Percentiles rank a stretch among this genome's conserved stretches.
Evolutionary conservation across 2,113 vertebrate species (phyloP).

Genomic region (Pholis gunnellus): DNA sequence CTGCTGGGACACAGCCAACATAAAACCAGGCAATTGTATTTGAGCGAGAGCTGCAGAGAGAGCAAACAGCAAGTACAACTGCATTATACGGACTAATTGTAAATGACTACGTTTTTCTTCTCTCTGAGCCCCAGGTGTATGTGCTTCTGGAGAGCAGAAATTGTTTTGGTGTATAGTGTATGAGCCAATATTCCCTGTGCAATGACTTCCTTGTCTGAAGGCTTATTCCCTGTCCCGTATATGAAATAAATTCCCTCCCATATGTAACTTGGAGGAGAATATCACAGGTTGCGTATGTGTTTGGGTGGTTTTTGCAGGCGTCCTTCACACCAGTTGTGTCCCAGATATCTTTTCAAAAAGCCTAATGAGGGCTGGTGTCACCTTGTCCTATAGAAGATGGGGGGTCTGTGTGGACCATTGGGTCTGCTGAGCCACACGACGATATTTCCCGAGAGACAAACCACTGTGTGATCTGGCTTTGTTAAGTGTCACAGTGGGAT

Average conservation of each 20-base stretch:
- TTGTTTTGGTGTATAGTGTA: slow-evolving; percentile 2
- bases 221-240: not conserved
- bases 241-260: not conserved
- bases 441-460: slow-evolving; percentile 46
- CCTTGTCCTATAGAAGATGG: slow-evolving; percentile 49
- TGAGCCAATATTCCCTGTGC: slow-evolving; percentile 21
- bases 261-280: slow-evolving; percentile 16
- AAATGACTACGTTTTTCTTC: not conserved
- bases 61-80: slow-evolving; percentile 16
- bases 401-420: slow-evolving; percentile 29
- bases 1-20: slow-evolving; percentile 36
- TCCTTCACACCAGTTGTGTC: slow-evolving; percentile 35
- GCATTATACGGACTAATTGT: slow-evolving; percentile 20
- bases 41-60: slow-evolving; percentile 20
- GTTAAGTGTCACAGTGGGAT: slow-evolving; percentile 59
- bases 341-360: slow-evolving; percentile 41
- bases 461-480: slow-evolving; percentile 58
- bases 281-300: not conserved
- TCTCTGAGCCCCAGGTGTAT: not conserved
- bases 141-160: slow-evolving; percentile 5
- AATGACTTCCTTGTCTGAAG: slow-evolving; percentile 15
- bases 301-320: slow-evolving; percentile 7
- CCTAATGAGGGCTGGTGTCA: slow-evolving; percentile 56
- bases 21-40: slow-evolving; percentile 43
- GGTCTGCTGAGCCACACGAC: slow-evolving; percentile 33